Percentiles rank a stretch among this genome's conserved stretches.
Conservation (phyloP, 2,888 invertebrate species). For the Andrena flavipes region DNA sequence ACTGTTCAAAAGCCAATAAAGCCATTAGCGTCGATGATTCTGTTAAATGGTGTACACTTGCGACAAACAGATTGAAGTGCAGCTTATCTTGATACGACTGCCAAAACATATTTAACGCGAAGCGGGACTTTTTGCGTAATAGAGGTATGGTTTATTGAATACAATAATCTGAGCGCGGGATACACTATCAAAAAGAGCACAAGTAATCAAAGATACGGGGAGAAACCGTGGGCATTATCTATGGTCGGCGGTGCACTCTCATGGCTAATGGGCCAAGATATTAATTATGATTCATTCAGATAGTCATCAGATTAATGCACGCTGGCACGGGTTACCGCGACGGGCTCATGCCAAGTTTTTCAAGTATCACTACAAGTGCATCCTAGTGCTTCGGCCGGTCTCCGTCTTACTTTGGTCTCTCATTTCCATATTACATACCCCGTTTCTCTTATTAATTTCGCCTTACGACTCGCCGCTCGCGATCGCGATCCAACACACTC, state of each 20-base stretch:
- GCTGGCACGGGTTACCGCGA: constrained; percentile 64
- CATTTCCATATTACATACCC: constrained; percentile 72
- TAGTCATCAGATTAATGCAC: constrained; percentile 77
- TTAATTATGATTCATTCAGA: constrained; percentile 77
- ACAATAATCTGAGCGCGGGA: constrained; percentile 10
- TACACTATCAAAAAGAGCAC: constrained; percentile 51
- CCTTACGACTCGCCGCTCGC: constrained; percentile 51
- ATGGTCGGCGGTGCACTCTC: constrained; percentile 52
- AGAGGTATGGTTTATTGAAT: constrained; percentile 12
- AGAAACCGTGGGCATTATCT: constrained; percentile 56
- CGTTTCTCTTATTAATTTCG: constrained; percentile 75
- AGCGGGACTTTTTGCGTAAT: not conserved
- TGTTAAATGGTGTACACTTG: too few relatives aligned
- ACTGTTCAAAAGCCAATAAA: too few relatives aligned
- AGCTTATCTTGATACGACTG: not conserved
- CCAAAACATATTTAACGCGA: not conserved
- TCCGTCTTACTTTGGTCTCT: constrained; percentile 46
- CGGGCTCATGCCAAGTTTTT: constrained; percentile 55
- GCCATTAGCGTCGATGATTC: too few relatives aligned
- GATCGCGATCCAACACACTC: constrained; percentile 56
- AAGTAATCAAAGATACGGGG: constrained; percentile 67
- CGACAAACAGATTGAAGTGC: not conserved
- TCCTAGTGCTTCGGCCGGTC: constrained; percentile 63
- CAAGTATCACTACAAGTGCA: constrained; percentile 66
- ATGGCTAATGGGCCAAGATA: constrained; percentile 73